These are phyloP conservation scores for Machimus rusticus DNA, from an alignment of 2,888 invertebrate species.

Conservation along the genomic window DNA sequence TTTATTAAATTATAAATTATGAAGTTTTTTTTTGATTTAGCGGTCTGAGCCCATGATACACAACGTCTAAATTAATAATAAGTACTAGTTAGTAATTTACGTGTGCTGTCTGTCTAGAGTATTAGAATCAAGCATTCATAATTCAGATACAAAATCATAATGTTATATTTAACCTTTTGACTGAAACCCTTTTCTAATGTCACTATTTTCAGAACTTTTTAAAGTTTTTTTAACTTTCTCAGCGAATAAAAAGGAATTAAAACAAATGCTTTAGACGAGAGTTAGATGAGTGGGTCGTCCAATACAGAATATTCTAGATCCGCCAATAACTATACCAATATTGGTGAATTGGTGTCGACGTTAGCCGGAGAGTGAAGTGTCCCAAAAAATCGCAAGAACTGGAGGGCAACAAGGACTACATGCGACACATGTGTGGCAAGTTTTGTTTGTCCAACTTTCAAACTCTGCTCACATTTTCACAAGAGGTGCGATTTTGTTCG, in stretches of 20 bases:
- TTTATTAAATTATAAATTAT: too few relatives aligned
- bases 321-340: background rate
- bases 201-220: too few relatives aligned
- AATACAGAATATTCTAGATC: background rate
- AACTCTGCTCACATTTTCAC: slow-evolving; percentile 20
- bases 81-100: too few relatives aligned
- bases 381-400: background rate
- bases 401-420: slow-evolving; percentile 5
- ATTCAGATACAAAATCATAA: too few relatives aligned
- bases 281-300: background rate
- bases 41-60: too few relatives aligned
- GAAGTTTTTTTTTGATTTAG: too few relatives aligned
- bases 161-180: too few relatives aligned
- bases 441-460: slow-evolving; percentile 24
- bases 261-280: background rate
- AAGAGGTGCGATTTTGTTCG: slow-evolving; percentile 7
- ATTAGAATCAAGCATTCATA: too few relatives aligned
- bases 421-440: slow-evolving; percentile 27
- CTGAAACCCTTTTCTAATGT: too few relatives aligned
- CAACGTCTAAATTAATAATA: too few relatives aligned
- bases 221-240: background rate
- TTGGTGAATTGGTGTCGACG: background rate
- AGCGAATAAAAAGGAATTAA: background rate
- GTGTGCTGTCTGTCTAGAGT: too few relatives aligned
- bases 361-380: background rate